A percentile compares a stretch with the other conserved stretches of the same genome.
Conservation (phyloP, 2,888 invertebrate species). For the Thecophora atra region DNA sequence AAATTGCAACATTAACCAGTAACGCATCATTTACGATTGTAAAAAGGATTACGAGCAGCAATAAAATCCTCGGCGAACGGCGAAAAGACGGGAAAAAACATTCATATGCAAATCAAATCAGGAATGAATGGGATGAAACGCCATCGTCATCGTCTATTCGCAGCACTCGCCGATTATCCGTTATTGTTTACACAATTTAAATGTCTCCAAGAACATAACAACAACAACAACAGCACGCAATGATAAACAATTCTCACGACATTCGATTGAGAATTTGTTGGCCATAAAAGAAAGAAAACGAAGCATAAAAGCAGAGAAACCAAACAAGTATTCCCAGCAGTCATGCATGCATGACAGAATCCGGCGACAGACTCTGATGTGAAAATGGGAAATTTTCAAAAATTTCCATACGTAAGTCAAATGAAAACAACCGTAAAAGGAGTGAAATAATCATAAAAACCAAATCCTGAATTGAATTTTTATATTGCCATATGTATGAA, state of each 20-base stretch:
- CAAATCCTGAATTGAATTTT: slow-evolving; percentile 65
- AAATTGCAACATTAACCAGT: slow-evolving; percentile 30
- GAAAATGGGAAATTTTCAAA: background rate
- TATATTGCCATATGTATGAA: slow-evolving; percentile 52
- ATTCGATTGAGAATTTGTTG: slow-evolving; percentile 60
- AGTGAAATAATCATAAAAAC: slow-evolving; percentile 64
- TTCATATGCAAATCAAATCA: slow-evolving; percentile 31
- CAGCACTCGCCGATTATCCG: slow-evolving; percentile 57
- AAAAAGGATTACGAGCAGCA: slow-evolving; percentile 27
- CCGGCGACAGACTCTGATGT: background rate
- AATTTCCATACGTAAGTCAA: slow-evolving; percentile 44
- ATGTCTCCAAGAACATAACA: slow-evolving; percentile 15
- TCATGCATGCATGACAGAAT: background rate
- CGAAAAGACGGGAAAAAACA: background rate
- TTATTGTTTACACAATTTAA: slow-evolving; percentile 56
- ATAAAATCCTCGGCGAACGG: slow-evolving; percentile 9
- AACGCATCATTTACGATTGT: slow-evolving; percentile 37
- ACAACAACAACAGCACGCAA: slow-evolving; percentile 6
- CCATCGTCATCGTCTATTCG: slow-evolving; percentile 14
- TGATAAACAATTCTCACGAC: slow-evolving; percentile 61
- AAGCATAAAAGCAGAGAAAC: slow-evolving; percentile 22
- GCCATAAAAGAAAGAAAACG: slow-evolving; percentile 5
- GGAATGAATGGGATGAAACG: background rate
- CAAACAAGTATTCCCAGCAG: slow-evolving; percentile 3
- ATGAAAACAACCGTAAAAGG: slow-evolving; percentile 52